phyloP scores from a whole-genome alignment of 2,113 vertebrate genomes.

The Cochlearius cochlearius region DNA sequence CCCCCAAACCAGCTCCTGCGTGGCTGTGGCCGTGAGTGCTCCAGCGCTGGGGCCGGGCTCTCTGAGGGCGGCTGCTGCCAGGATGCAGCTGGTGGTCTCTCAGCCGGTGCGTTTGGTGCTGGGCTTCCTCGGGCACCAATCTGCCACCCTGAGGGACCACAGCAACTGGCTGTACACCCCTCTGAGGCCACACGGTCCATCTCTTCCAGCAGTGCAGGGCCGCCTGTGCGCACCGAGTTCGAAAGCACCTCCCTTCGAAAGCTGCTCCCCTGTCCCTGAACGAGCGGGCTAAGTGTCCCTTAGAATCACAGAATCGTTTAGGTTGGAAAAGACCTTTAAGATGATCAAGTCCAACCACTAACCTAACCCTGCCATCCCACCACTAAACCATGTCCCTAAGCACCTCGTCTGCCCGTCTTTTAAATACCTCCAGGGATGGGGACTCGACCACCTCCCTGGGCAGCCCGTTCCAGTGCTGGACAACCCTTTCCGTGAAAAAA shows the following conservation, averaged over 20 bases:
- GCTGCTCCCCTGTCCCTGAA: not conserved
- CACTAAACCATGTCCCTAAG: too few species aligned
- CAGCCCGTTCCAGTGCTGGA: too few species aligned
- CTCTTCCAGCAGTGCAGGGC: not conserved
- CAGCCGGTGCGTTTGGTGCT: accelerated
- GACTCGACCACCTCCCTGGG: too few species aligned
- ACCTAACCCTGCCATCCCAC: too few species aligned
- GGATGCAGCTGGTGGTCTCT: not conserved
- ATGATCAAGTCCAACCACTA: too few species aligned
- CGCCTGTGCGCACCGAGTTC: accelerated
- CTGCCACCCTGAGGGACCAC: not conserved
- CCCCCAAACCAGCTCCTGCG: not conserved
- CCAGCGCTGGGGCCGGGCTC: accelerated
- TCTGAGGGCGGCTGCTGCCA: not conserved
- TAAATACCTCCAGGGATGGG: too few species aligned
- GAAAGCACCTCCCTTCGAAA: not conserved
- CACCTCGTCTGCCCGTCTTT: too few species aligned
- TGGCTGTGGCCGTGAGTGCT: accelerated
- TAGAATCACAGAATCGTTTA: too few species aligned
- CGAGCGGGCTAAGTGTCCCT: not conserved
- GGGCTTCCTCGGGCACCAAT: not conserved
- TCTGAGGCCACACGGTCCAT: accelerated
- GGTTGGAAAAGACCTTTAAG: too few species aligned
- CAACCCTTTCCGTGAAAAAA: too few species aligned
- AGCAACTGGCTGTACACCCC: accelerated